These are phyloP conservation scores for Eulacestoma nigropectus DNA, from an alignment of 2,113 vertebrate genomes.

Conservation along the genomic window DNA sequence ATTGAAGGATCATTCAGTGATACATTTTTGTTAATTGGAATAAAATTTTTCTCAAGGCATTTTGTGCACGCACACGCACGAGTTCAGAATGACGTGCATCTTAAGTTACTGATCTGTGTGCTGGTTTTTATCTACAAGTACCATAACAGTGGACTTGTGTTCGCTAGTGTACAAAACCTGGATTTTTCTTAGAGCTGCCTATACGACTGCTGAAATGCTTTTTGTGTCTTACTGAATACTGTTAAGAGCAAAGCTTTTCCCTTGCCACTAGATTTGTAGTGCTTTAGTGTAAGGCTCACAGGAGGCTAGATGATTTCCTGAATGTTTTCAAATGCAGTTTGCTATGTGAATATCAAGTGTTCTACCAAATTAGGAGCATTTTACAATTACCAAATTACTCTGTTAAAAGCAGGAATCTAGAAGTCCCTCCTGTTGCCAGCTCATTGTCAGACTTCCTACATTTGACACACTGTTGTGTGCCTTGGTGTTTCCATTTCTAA, in stretches of 20 bases:
- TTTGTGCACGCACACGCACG: not conserved
- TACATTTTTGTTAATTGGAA: not conserved
- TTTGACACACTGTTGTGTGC: not conserved
- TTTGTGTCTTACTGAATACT: not conserved
- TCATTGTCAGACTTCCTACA: not conserved
- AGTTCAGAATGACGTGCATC: not conserved
- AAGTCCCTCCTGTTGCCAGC: not conserved
- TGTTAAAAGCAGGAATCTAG: not conserved
- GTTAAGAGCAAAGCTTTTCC: not conserved
- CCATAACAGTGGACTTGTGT: not conserved
- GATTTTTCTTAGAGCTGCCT: not conserved
- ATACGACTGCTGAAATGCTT: not conserved
- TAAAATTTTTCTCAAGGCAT: not conserved
- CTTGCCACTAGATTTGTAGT: not conserved
- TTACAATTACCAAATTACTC: not conserved
- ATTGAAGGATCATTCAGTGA: not conserved
- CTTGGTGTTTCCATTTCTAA: not conserved
- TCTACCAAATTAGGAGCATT: not conserved
- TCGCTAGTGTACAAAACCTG: not conserved
- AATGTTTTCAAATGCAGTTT: not conserved
- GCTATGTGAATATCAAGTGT: not conserved
- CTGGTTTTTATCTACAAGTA: not conserved
- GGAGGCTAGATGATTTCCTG: not conserved
- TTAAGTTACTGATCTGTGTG: not conserved
- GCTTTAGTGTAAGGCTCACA: not conserved